A percentile compares a stretch with the other conserved stretches of the same genome.
Conservation (phyloP, 2,113 vertebrate genomes). For the Calonectris borealis region DNA sequence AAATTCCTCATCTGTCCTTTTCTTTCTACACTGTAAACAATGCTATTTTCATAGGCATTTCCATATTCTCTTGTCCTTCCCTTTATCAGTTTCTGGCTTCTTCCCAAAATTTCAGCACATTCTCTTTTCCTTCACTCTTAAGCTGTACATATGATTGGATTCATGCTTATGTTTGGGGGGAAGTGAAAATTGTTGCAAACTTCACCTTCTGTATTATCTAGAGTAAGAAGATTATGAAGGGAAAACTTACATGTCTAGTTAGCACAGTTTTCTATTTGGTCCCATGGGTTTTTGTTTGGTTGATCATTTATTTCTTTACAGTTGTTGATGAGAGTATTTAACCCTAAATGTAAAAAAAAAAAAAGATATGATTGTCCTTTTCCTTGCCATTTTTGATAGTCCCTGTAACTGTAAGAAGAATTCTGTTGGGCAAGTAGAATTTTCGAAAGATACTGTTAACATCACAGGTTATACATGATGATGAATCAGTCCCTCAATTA, state of each 20-base stretch:
- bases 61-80: not conserved
- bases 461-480: not conserved
- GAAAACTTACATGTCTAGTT: not conserved
- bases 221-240: not conserved
- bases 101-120: not conserved
- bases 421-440: not conserved
- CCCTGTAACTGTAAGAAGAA: not conserved
- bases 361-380: not conserved
- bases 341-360: not conserved
- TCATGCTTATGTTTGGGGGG: not conserved
- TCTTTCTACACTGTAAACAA: not conserved
- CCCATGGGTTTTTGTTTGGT: not conserved
- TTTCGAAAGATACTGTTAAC: not conserved
- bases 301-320: not conserved
- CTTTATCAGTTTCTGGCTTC: not conserved
- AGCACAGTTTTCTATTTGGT: not conserved
- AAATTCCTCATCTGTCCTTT: not conserved
- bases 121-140: not conserved
- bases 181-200: not conserved
- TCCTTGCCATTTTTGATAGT: not conserved
- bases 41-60: not conserved
- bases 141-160: not conserved
- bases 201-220: not conserved
- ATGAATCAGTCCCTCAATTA: not conserved
- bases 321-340: not conserved